Evolutionary conservation across 2,797 vertebrate species (phyloP), one percentile per base, ranked within the genome.

Genomic region (Sebastes goodei): DNA sequence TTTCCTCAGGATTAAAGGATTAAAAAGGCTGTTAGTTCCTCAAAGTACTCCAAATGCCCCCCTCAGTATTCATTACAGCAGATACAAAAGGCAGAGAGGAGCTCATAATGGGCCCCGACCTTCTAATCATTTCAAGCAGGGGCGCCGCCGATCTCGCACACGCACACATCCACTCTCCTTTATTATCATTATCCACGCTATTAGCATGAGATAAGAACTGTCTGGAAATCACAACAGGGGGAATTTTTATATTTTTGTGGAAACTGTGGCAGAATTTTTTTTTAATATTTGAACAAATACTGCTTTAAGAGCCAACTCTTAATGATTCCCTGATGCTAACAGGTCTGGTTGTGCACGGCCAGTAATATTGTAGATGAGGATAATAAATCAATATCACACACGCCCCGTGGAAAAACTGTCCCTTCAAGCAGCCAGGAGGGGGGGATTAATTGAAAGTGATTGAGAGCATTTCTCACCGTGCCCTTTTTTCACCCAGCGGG

Each of bases 1-100:
- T 98, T 98, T 97, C 95, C 96, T 95, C 93, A 95, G 97, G 97
- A 98, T 98, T 98, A 98, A 97, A 96, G 97, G 97, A 98, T 98
- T 98, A 98, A 96, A 90, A 90, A 96, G 93, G 86, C 93, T 96
- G 95, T 97, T 97, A 97, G 97, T 95, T 97, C 97, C 97, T 97
- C 96, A 96, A 97, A 97, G 96, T 97, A 95, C 96, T 96, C 96
- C 97, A 97, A 97, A 96, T 95, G 95, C 96, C 88, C 86, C 91
- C 87, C 91, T 93, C 94, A 97, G 97, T 98, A 98, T 97, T 98
- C 97, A 98, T 98, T 97, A 97, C 95, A 86, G 83, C 95, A 94
- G 95, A 95, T 95, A 97, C 96, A 97, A 97, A 96, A 95, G 96
- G 88, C 53, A 71, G 94, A 91, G 88, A 91, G 89, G 56, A 86